Evolutionary conservation across 2,113 vertebrate species (phyloP), one percentile per base, ranked within the genome.

Genomic region (Chamaetylas fuelleborni): DNA sequence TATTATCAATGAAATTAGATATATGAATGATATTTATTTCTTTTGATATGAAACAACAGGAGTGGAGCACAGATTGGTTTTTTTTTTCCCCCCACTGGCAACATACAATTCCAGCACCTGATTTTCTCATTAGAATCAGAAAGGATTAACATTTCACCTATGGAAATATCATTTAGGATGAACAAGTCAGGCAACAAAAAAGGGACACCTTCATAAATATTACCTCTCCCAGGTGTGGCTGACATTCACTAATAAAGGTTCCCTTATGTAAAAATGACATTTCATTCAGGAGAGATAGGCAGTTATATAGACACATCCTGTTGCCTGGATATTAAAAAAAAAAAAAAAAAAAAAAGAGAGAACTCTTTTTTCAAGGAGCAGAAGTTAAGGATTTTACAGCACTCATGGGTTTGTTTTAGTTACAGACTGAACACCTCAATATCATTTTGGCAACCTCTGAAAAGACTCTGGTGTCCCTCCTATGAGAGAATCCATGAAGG

Each of bases 261-360:
- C 90, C 88, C 38, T 80, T 60, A 87, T 60, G 85, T 61, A 92
- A 95, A 96, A 94, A 91, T 95, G 77, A 86, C 94, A 95, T 97
- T 96, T 95, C 83, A 90, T 73, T 57, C 42, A 83, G 61, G 33
- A 47, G 33, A 83, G 48, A 91, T 10, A 34, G 25, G 45, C 71
- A 64, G 40, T 36, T 77, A 17, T 22, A 64, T 19, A 66, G 88
- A 64, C 45, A 85, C 9, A 48, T 83, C 51, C 42, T 51, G 17
- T 43, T 66, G 58, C 65, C 51, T 47, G 58, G 29, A 45, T 81
- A 11, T 43, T 48, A 6, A 51, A 51, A 51, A 26, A 26, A 25
- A 48, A 48, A 47, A 47, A 45, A 10, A 48, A 48, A 48, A 50
- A 50, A 50, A 50, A 73, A 12, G 14, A 67, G 43, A 33, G 56